Percentiles rank a stretch among this genome's conserved stretches.
Conservation (phyloP, 2,113 vertebrate genomes). For the Lates calcarifer region DNA sequence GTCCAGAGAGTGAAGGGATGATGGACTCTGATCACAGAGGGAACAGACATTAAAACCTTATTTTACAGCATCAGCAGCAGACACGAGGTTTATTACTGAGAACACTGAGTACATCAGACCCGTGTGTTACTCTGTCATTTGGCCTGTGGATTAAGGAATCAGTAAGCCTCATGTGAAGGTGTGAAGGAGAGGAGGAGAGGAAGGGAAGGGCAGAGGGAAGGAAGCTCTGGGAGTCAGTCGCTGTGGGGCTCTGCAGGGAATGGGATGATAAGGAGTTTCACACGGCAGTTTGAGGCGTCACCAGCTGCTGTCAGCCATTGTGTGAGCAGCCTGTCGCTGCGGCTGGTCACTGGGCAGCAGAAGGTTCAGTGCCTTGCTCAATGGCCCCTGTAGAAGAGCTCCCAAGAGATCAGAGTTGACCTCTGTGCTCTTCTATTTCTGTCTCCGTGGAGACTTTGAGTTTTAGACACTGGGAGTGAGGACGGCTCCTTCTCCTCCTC, state of each 20-base stretch:
- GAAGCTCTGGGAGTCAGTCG: neutral
- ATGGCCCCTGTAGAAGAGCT: neutral
- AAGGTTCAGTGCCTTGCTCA: neutral
- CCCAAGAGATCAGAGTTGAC: too few relatives aligned
- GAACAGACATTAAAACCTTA: neutral
- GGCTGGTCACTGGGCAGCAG: neutral
- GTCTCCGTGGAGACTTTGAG: too few relatives aligned
- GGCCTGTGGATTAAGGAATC: neutral
- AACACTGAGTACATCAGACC: too few relatives aligned
- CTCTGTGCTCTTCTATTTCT: too few relatives aligned
- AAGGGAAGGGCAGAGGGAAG: neutral
- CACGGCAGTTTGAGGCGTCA: constrained; percentile 25
- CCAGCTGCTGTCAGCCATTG: constrained; percentile 2
- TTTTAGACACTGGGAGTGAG: too few relatives aligned
- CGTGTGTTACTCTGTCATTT: too few relatives aligned
- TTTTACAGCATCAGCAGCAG: too few relatives aligned
- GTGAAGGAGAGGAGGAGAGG: neutral
- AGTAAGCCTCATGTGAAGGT: neutral
- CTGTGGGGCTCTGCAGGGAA: neutral
- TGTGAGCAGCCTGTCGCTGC: neutral
- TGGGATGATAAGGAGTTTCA: constrained; percentile 1
- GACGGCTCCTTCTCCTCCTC: too few relatives aligned
- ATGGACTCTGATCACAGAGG: neutral
- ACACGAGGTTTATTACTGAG: too few relatives aligned
- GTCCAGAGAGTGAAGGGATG: neutral